Evolutionary conservation across 2,113 vertebrate species (phyloP), one percentile per base, ranked within the genome.

Genomic region (Osmerus mordax): DNA sequence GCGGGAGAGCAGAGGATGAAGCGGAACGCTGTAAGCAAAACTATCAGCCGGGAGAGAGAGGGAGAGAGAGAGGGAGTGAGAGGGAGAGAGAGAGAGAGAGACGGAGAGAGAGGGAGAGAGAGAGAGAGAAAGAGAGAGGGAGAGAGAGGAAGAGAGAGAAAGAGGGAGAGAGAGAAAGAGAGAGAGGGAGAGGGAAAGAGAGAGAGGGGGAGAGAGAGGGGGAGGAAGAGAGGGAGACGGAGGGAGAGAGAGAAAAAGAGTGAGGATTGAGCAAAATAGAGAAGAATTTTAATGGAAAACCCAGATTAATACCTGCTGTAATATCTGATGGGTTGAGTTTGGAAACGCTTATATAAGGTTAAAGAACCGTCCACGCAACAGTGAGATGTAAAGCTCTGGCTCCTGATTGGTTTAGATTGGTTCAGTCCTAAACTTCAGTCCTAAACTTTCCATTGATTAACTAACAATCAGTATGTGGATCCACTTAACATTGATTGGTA

Each of bases 1-100:
- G 82, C 63, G 70, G 83, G 66, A 21, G 84, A 73, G 74, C 70
- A 79, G 70, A 36, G 75, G 79, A 81, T 78, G 67, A 75, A 84
- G 78, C 85, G 82, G 84, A 84, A 84, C 76, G 84, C 81, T 87
- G 86, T 83, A 79, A 86, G 82, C 86, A 82, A 85, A 86, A 87
- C 78, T 84, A 78, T 79, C 83, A 82, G 83, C 81, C 72, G 75
- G 72, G 82, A 79, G 80, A 19, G 14, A 18, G 6, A 54, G 59
- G 23, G 36, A 53, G 53, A 32, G 73, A 15, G 25, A 8, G 16
- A 25, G 19, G 18, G 68, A 75, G 51, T 23, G 79, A 82, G 83
- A 78, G 76, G 74, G 73, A 73, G 74, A 72, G 72, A 86, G 58
- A 11, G 21, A 25, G 58, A 25, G 58, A 25, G 58, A 4, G 54